These are phyloP conservation scores for Cherax quadricarinatus DNA, from an alignment of 1,140 invertebrate genomes.

Conservation along the genomic window DNA sequence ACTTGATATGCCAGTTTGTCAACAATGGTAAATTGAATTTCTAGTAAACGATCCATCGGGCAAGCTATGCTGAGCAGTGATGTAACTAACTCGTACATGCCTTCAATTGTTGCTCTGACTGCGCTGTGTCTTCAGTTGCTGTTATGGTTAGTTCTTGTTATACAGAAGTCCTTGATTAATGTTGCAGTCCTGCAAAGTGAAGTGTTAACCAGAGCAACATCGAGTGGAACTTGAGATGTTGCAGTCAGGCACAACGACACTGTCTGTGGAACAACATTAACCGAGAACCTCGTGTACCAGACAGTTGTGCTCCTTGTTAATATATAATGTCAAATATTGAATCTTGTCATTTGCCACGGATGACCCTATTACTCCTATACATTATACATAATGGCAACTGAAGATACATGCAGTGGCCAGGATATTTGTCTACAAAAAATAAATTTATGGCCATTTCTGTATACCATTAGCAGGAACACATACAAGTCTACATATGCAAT, in stretches of 20 bases:
- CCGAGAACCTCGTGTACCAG: too few species aligned
- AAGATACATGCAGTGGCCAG: slow-evolving; percentile 7
- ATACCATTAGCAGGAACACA: slow-evolving; percentile 45
- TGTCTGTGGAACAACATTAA: too few species aligned
- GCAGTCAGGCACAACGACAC: too few species aligned
- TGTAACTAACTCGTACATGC: slow-evolving; percentile 26
- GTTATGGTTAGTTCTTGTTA: slow-evolving; percentile 34
- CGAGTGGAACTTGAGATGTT: too few species aligned
- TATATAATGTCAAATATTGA: neutral
- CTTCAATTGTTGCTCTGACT: slow-evolving; percentile 19
- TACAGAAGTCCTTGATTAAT: too few species aligned
- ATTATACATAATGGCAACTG: slow-evolving; percentile 31
- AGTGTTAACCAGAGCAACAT: too few species aligned
- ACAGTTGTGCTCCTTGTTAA: slow-evolving; percentile 11
- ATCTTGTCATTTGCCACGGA: neutral
- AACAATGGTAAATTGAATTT: slow-evolving; percentile 8
- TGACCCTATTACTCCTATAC: neutral
- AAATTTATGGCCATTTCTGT: slow-evolving; percentile 33
- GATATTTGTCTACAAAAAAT: slow-evolving; percentile 3
- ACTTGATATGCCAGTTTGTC: slow-evolving; percentile 40
- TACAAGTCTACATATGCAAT: slow-evolving; percentile 45
- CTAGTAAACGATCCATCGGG: slow-evolving; percentile 30
- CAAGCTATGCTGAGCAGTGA: slow-evolving; percentile 23
- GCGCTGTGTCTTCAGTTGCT: slow-evolving; percentile 15
- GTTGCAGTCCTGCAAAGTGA: too few species aligned